A percentile compares a stretch with the other conserved stretches of the same genome.
Evolutionary conservation across 2,888 invertebrate species (phyloP).

Genomic region (Diaprepes abbreviatus): DNA sequence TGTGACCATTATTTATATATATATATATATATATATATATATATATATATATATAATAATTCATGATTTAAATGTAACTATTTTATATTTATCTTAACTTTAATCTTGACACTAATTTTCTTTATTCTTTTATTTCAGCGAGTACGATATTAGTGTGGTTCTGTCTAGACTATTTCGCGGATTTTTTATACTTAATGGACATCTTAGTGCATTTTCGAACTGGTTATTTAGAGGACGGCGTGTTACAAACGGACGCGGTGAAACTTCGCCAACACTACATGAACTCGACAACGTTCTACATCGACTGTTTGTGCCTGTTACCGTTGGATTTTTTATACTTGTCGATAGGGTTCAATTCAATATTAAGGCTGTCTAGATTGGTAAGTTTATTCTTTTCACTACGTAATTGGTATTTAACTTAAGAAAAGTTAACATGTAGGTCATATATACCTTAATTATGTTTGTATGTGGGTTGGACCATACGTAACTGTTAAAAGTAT

Average conservation of each 20-base stretch:
- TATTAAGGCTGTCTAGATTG: slow-evolving; percentile 93
- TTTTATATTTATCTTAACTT: too few species aligned
- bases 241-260: slow-evolving; percentile 94
- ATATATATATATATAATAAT: too few species aligned
- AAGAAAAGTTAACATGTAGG: slow-evolving; percentile 2
- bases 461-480: background rate
- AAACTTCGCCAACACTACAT: slow-evolving; percentile 97
- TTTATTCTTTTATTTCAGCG: slow-evolving; percentile 67
- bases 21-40: too few species aligned
- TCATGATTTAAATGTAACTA: too few species aligned
- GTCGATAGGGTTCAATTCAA: slow-evolving; percentile 95
- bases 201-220: slow-evolving; percentile 98
- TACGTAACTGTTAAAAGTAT: too few species aligned
- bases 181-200: slow-evolving; percentile 95
- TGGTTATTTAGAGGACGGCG: slow-evolving; percentile 97
- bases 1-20: too few species aligned
- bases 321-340: slow-evolving; percentile 98
- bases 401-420: too few species aligned
- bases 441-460: background rate
- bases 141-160: slow-evolving; percentile 96
- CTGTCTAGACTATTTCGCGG: slow-evolving; percentile 96
- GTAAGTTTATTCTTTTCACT: slow-evolving; percentile 71
- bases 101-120: background rate
- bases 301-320: slow-evolving; percentile 97
- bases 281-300: slow-evolving; percentile 96